Conservation (phyloP, 2,113 vertebrate genomes). For the Ailuropoda melanoleuca region DNA sequence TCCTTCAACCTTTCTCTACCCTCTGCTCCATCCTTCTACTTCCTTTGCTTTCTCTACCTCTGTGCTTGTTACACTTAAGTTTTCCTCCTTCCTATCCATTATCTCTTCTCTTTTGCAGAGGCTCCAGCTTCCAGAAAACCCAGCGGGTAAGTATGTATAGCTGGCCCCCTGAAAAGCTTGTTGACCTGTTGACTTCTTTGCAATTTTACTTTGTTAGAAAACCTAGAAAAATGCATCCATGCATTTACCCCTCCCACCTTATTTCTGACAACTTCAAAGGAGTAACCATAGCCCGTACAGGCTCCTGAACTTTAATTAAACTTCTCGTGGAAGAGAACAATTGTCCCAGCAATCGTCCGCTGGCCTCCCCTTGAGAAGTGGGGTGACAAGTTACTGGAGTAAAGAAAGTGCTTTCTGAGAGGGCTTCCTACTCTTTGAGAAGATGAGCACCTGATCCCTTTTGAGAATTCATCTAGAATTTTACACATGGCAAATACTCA, state of each 20-base stretch:
- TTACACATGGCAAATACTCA: background rate
- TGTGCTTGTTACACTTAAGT: background rate
- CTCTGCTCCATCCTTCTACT: background rate
- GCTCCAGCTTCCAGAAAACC: background rate
- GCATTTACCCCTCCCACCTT: background rate
- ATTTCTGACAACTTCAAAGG: background rate
- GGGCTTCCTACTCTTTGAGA: background rate
- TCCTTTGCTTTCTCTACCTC: background rate
- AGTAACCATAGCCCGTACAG: background rate
- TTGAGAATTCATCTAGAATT: background rate
- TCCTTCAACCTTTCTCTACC: background rate
- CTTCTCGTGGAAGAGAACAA: background rate
- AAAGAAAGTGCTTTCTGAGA: background rate
- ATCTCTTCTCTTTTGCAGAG: background rate
- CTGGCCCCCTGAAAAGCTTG: background rate
- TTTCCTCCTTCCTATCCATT: background rate
- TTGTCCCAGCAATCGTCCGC: background rate
- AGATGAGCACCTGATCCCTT: background rate
- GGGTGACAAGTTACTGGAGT: background rate
- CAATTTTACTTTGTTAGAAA: background rate
- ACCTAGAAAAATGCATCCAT: background rate
- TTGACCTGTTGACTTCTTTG: background rate
- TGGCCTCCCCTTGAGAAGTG: background rate
- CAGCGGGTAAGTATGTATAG: background rate
- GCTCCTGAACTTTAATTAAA: conserved; percentile 14